Base-by-base conservation (phyloP, 2,797 vertebrate genomes). In the Pogoniulus pusillus region DNA sequence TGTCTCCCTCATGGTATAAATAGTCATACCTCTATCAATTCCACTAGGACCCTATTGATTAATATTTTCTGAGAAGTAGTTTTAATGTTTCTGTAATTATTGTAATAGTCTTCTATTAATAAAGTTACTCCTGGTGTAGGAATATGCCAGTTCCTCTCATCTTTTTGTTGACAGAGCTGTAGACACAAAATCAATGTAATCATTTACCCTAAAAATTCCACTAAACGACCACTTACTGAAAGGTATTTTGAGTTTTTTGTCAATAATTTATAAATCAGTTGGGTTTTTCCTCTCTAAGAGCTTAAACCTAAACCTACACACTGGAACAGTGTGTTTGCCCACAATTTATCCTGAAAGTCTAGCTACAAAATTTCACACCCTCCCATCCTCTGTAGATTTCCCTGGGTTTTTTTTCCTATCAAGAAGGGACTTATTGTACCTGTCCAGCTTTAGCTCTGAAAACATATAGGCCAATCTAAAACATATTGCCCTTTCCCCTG, bases 381-480 rank as follows among this genome's bases (percentile, higher is more conserved):
- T 84, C 45, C 30, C 30, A 76, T 91, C 57, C 30, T 81, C 66
- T 58, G 45, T 71, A 2, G 0, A 30, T 49, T 96, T 89, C 43
- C 27, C 3, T 53, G 27, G 16, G 24, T 39, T 49, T 72, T 54
- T 54, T n/a, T 55, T 43, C 71, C 81, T 57, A 12, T 68, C 18
- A 47, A 72, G 91, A 78, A 82, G 62, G 92, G 47, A 16, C 45
- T 76, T 91, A 73, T 35, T 86, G 49, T 32, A 30, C 60, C 82
- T 93, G 73, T 78, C 91, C 81, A n/a, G 39, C 30, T 93, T 91
- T 58, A 92, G 75, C 37, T 66, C 29, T 86, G 79, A 86, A 51
- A 84, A 86, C 64, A 62, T 89, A 89, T 82, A 53, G 91, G 77
- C 79, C 77, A 85, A 81, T 93, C 86, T 91, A 89, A 82, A 91